A percentile compares a stretch with the other conserved stretches of the same genome.
Conservation (phyloP, 1,140 invertebrate species). For the Mizuhopecten yessoensis region DNA sequence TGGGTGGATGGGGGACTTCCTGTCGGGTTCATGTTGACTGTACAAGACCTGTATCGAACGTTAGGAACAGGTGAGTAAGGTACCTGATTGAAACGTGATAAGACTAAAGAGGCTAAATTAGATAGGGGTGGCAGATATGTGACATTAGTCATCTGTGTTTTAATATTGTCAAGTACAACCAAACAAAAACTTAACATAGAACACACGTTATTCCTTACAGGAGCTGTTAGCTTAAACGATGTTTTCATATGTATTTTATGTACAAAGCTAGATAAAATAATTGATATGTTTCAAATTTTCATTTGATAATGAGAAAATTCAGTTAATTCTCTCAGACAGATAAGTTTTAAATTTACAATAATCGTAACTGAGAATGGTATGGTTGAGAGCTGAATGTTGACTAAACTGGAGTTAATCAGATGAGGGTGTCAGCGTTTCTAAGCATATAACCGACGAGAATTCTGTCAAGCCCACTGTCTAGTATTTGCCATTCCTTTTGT, state of each 20-base stretch:
- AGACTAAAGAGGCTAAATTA: background rate
- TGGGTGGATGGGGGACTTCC: background rate
- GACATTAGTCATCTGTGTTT: constrained; percentile 33
- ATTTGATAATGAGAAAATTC: too few species aligned
- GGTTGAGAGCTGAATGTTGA: background rate
- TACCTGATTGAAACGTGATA: background rate
- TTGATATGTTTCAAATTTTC: too few species aligned
- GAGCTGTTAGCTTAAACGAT: background rate
- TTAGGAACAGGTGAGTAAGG: background rate
- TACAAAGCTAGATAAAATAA: too few species aligned
- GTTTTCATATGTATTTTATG: too few species aligned
- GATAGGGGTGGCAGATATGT: constrained; percentile 17
- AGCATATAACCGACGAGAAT: background rate
- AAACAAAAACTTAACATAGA: background rate
- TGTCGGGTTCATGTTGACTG: background rate
- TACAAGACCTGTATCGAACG: background rate
- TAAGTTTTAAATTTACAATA: background rate
- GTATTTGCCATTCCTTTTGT: background rate
- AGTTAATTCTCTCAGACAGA: too few species aligned
- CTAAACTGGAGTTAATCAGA: background rate
- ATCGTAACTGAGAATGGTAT: background rate
- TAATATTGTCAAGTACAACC: constrained; percentile 35
- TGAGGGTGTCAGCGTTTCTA: background rate
- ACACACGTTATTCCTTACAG: background rate
- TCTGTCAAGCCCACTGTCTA: background rate